phyloP scores from a whole-genome alignment of 2,888 invertebrate genomes.

The Tenthredo mesomela region DNA sequence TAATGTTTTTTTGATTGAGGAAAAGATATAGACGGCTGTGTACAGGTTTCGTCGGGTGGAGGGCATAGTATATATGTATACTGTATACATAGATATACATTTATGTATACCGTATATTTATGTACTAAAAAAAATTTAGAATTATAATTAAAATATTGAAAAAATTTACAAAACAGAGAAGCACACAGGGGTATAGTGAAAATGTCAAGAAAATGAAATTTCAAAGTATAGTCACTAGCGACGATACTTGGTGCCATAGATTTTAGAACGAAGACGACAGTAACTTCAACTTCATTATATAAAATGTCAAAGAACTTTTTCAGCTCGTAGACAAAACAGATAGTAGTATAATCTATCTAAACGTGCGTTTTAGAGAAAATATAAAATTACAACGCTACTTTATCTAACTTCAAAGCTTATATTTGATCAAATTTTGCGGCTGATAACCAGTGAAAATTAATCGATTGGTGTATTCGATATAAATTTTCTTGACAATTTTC shows the following conservation, averaged over 20 bases:
- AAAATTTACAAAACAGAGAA: slow-evolving; percentile 19
- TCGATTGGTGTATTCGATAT: background rate
- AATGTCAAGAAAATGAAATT: slow-evolving; percentile 34
- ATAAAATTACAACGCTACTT: slow-evolving; percentile 21
- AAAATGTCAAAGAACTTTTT: background rate
- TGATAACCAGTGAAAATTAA: background rate
- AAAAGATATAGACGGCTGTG: slow-evolving; percentile 51
- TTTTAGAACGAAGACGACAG: slow-evolving; percentile 4
- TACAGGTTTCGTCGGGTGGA: slow-evolving; percentile 41
- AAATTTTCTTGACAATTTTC: slow-evolving; percentile 4
- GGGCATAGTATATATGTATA: slow-evolving; percentile 46
- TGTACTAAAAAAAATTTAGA: slow-evolving; percentile 27
- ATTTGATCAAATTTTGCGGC: background rate
- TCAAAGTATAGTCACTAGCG: background rate
- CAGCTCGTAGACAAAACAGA: background rate
- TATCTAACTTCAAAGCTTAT: background rate
- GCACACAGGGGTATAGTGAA: slow-evolving; percentile 36
- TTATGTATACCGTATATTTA: slow-evolving; percentile 39
- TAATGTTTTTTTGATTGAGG: background rate
- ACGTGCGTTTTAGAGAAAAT: background rate
- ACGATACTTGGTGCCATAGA: slow-evolving; percentile 35
- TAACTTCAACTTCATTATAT: slow-evolving; percentile 10
- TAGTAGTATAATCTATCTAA: background rate
- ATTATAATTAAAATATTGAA: slow-evolving; percentile 37
- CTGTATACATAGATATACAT: slow-evolving; percentile 18